These are phyloP conservation scores for Xylocampa areola DNA, from an alignment of 2,888 invertebrate genomes.

Conservation along the genomic window DNA sequence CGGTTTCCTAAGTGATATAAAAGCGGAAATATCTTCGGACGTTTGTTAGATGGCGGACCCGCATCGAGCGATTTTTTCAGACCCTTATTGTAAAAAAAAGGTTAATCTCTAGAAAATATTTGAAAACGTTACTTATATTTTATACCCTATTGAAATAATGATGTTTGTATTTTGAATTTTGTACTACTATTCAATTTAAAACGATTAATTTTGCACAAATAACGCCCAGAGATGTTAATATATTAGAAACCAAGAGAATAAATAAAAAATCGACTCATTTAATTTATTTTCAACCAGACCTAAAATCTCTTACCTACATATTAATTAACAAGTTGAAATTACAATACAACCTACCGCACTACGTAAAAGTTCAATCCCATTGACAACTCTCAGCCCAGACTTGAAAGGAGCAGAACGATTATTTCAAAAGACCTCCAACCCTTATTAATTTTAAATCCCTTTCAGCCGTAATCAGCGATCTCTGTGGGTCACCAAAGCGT, in stretches of 20 bases:
- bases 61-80: background rate
- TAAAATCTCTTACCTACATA: background rate
- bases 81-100: background rate
- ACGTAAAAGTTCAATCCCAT: conserved; percentile 13
- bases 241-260: no score
- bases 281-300: background rate
- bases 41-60: conserved; percentile 15
- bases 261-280: no score
- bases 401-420: conserved; percentile 19
- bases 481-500: conserved; percentile 24
- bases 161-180: no score
- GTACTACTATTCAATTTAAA: no score
- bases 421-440: conserved; percentile 33
- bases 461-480: conserved; percentile 45
- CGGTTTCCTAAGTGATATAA: conserved; percentile 19
- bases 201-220: no score
- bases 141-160: no score
- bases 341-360: conserved; percentile 1
- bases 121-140: no score
- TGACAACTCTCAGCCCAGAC: conserved; percentile 19
- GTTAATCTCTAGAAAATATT: no score
- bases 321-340: background rate
- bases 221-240: no score
- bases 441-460: conserved; percentile 47
- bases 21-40: conserved; percentile 20